phyloP scores from a whole-genome alignment of 2,797 vertebrate species.

The Mycteria americana region DNA sequence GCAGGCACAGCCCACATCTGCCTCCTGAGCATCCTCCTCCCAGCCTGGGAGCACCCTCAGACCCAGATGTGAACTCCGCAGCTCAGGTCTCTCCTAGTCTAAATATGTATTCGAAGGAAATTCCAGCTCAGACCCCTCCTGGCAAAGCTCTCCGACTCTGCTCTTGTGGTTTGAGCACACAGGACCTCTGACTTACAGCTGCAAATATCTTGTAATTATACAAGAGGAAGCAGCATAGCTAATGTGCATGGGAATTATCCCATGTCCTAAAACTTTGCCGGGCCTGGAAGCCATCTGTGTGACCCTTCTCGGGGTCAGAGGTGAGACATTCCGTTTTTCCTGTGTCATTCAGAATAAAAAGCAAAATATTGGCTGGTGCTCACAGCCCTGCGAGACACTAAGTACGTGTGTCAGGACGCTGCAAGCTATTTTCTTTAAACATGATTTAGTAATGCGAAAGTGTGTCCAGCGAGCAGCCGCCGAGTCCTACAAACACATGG shows the following conservation, averaged over 20 bases:
- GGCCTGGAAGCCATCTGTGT: constrained; percentile 51
- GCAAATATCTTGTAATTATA: neutral
- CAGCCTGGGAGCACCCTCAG: neutral
- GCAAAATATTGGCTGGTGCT: neutral
- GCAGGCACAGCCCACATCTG: neutral
- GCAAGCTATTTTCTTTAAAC: neutral
- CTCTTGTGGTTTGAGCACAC: neutral
- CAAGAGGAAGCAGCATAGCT: constrained; percentile 19
- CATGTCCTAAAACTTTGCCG: neutral
- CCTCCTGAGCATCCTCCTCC: neutral
- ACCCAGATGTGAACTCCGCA: neutral
- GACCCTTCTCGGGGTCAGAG: neutral
- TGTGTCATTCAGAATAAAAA: neutral
- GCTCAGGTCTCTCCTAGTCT: neutral
- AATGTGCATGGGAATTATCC: constrained; percentile 27
- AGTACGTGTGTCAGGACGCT: neutral
- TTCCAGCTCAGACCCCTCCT: constrained; percentile 26
- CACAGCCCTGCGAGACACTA: accelerated
- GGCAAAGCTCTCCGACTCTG: neutral
- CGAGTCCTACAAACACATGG: neutral
- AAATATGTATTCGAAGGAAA: neutral
- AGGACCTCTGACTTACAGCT: constrained; percentile 50
- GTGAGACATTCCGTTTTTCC: constrained; percentile 43
- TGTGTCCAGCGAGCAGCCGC: accelerated
- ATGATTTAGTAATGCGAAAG: neutral